Conservation (phyloP, 2,113 vertebrate species). For the Lamprologus ornatipinnis region DNA sequence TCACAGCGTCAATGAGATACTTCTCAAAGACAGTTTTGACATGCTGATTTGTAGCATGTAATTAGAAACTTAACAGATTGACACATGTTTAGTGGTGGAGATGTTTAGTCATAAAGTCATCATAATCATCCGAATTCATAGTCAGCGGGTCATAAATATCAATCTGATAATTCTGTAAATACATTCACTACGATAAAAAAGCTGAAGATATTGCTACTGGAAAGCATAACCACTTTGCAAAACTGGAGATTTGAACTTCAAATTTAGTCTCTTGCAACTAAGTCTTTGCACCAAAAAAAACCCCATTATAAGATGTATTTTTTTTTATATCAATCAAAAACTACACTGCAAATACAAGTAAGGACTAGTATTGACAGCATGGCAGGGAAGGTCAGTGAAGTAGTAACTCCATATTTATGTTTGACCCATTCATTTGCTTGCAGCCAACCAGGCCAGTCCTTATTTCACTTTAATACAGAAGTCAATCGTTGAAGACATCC, state of each 20-base stretch:
- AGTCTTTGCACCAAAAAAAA: background rate
- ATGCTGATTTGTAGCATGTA: background rate
- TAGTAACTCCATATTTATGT: background rate
- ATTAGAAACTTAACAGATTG: background rate
- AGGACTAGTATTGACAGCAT: background rate
- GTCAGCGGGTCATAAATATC: background rate
- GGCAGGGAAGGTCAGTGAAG: background rate
- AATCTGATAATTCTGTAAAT: background rate
- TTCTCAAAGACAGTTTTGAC: background rate
- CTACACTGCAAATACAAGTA: background rate
- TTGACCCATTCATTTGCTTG: background rate
- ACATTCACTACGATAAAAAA: background rate
- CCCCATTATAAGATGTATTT: accelerated
- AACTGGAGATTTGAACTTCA: background rate
- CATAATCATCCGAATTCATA: background rate
- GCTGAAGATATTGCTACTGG: background rate
- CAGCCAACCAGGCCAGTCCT: background rate
- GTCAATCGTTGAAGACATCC: background rate
- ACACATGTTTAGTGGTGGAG: background rate
- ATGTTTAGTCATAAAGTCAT: background rate
- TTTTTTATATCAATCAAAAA: background rate
- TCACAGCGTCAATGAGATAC: background rate
- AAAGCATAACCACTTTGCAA: background rate
- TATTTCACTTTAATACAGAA: background rate
- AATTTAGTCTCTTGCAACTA: background rate